Conservation (phyloP, 2,888 invertebrate genomes). For the Polietes domitor region DNA sequence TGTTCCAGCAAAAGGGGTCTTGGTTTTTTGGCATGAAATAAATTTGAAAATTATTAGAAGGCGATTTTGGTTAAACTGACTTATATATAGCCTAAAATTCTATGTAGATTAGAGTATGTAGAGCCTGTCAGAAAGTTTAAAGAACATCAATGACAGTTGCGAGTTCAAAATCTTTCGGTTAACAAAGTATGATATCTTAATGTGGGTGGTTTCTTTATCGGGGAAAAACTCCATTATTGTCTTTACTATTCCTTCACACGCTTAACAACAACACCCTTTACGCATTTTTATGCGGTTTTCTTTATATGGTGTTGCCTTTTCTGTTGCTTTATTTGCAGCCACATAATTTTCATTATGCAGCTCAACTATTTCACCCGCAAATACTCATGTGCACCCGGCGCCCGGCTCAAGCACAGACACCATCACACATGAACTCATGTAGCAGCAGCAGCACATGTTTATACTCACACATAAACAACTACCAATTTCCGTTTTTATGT, state of each 20-base stretch:
- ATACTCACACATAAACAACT: slow-evolving; percentile 8
- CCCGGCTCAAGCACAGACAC: background rate
- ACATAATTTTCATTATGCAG: slow-evolving; percentile 49
- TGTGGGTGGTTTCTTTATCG: no score
- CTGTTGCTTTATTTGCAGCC: background rate
- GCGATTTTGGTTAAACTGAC: no score
- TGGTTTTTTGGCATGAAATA: no score
- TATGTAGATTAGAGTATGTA: no score
- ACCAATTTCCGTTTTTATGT: slow-evolving; percentile 17
- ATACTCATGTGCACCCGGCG: background rate
- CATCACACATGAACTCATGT: background rate
- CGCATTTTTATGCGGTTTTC: background rate
- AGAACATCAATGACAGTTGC: no score
- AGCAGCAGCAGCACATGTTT: background rate
- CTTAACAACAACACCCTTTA: background rate
- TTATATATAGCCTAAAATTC: no score
- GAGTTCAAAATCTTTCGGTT: no score
- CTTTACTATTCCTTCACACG: background rate
- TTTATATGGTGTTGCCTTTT: background rate
- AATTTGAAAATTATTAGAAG: no score
- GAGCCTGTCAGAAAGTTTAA: no score
- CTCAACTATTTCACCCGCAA: slow-evolving; percentile 21
- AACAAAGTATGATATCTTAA: no score
- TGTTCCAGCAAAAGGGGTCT: background rate
- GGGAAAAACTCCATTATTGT: no score